A percentile compares a stretch with the other conserved stretches of the same genome.
These are phyloP conservation scores for Zaprionus africanus DNA, from an alignment of 1,140 invertebrate species.

Conservation along the genomic window DNA sequence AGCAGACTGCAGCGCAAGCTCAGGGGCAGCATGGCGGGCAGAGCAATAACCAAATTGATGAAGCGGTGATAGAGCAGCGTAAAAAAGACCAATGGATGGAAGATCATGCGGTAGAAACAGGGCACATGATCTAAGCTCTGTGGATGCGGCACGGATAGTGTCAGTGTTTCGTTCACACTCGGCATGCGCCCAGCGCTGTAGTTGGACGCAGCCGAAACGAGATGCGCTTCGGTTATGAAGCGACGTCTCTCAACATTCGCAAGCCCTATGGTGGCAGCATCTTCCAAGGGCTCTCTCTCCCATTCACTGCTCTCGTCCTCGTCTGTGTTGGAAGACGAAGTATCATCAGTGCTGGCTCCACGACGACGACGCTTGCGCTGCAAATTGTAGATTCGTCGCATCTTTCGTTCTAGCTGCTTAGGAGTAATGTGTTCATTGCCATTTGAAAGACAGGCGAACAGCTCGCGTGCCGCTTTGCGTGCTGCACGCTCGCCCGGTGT, in stretches of 20 bases:
- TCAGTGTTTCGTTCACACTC: slow-evolving; percentile 89
- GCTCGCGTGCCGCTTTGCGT: slow-evolving; percentile 91
- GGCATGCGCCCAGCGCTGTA: slow-evolving; percentile 92
- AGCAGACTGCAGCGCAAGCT: slow-evolving; percentile 87
- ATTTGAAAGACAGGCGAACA: slow-evolving; percentile 93
- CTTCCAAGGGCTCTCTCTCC: slow-evolving; percentile 62
- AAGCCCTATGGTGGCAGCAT: slow-evolving; percentile 42
- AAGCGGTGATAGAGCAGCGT: slow-evolving; percentile 88
- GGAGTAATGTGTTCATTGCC: slow-evolving; percentile 94
- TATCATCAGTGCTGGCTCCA: slow-evolving; percentile 43
- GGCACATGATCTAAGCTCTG: slow-evolving; percentile 89
- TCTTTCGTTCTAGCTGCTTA: slow-evolving; percentile 89
- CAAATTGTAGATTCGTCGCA: slow-evolving; percentile 87
- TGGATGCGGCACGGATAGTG: slow-evolving; percentile 88
- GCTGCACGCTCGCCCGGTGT: slow-evolving; percentile 93
- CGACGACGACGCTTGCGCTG: slow-evolving; percentile 82
- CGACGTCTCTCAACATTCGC: slow-evolving; percentile 58
- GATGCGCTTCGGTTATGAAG: slow-evolving; percentile 90
- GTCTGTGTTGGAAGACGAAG: slow-evolving; percentile 55
- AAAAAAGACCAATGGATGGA: slow-evolving; percentile 89
- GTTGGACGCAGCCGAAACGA: slow-evolving; percentile 92
- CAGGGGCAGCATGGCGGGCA: slow-evolving; percentile 86
- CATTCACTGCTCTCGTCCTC: slow-evolving; percentile 70
- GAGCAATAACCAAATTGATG: slow-evolving; percentile 87
- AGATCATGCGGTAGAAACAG: slow-evolving; percentile 88